phyloP scores from a whole-genome alignment of 2,113 vertebrate species.

The Hypomesus transpacificus region DNA sequence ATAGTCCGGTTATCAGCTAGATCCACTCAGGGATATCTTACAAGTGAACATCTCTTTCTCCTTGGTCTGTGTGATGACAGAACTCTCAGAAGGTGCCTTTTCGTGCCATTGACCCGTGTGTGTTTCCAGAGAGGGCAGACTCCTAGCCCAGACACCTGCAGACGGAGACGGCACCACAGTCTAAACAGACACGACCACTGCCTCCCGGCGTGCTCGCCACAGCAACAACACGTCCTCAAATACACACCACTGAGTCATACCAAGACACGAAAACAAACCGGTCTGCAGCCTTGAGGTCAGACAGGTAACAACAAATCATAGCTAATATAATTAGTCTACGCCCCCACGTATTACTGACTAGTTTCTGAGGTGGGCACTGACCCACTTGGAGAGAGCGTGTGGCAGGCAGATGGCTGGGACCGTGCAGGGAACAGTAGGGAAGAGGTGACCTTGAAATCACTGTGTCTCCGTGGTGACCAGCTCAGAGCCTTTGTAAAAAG shows the following conservation, averaged over 20 bases:
- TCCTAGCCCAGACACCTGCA: not conserved
- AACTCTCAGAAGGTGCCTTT: too few species aligned
- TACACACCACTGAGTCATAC: not conserved
- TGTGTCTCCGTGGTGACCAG: not conserved
- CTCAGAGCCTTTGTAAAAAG: not conserved
- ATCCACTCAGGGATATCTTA: too few species aligned
- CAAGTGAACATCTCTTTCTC: too few species aligned
- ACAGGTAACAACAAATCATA: not conserved
- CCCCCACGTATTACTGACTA: not conserved
- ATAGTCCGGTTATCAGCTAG: too few species aligned
- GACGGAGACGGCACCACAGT: not conserved
- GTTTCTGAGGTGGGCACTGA: not conserved
- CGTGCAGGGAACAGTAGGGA: not conserved
- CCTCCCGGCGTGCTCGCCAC: not conserved
- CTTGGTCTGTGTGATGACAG: too few species aligned
- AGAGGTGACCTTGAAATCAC: slow-evolving; percentile 20
- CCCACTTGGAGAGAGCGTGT: too few species aligned
- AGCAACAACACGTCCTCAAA: not conserved
- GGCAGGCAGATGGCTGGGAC: slow-evolving; percentile 15
- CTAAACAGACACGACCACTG: not conserved
- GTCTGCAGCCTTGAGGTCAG: not conserved
- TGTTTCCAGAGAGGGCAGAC: not conserved
- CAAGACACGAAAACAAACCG: not conserved
- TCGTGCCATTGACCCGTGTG: too few species aligned
- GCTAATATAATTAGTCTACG: not conserved